Conservation (phyloP, 2,888 invertebrate species). For the Rugalucina vietnamica region DNA sequence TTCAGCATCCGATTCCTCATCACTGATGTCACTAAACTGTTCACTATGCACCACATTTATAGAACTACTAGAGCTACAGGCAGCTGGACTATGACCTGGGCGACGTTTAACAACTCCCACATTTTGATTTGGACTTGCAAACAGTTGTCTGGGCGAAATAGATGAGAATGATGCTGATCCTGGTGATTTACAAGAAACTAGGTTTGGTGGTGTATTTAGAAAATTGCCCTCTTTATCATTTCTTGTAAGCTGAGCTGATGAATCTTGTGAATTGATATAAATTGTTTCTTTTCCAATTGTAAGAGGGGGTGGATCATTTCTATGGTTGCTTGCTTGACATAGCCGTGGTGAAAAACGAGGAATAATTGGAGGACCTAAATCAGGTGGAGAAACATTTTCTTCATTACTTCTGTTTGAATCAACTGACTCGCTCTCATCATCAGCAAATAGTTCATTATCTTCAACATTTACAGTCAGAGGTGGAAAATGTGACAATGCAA, state of each 20-base stretch:
- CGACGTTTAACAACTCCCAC: slow-evolving; percentile 1
- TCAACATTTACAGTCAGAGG: not conserved
- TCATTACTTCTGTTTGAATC: not conserved
- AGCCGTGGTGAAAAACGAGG: slow-evolving; percentile 16
- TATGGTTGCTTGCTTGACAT: not conserved
- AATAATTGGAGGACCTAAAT: slow-evolving; percentile 68
- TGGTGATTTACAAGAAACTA: slow-evolving; percentile 60
- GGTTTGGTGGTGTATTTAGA: slow-evolving; percentile 43
- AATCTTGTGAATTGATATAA: not conserved
- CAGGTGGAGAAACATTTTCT: slow-evolving; percentile 58
- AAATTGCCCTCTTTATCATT: slow-evolving; percentile 12
- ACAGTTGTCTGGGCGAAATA: not conserved
- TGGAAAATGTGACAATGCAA: not conserved
- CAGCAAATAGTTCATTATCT: not conserved
- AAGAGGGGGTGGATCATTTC: not conserved
- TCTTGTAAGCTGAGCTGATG: not conserved
- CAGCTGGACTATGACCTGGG: slow-evolving; percentile 39
- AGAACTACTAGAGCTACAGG: slow-evolving; percentile 52
- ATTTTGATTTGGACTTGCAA: not conserved
- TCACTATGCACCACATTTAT: slow-evolving; percentile 67
- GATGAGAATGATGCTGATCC: slow-evolving; percentile 36
- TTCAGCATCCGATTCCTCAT: slow-evolving; percentile 59
- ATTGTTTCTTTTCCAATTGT: not conserved
- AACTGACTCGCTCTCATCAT: not conserved
- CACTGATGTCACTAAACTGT: slow-evolving; percentile 69